Evolutionary conservation across 2,888 invertebrate species (phyloP), one percentile per base, ranked within the genome.

Genomic region (Zhengitettix transpicula): DNA sequence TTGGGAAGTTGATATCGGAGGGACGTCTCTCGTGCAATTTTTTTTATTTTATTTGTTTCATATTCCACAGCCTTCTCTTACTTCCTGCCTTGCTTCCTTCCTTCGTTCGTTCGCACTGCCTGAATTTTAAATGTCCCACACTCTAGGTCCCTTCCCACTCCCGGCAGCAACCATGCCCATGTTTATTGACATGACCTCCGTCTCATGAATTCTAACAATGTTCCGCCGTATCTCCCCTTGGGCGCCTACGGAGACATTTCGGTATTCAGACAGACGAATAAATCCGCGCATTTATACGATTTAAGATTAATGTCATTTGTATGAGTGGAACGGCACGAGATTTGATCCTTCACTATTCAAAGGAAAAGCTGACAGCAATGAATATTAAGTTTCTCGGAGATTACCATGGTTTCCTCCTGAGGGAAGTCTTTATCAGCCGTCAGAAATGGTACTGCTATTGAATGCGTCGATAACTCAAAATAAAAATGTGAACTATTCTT

Each of bases 41-140:
- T 56, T 57, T 61, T 61, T 56, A 61, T 61, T 62, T 60, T 58
- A 60, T 62, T 60, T 62, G 59, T 62, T 62, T 62, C 59, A 60
- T 62, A 59, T 62, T 62, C 59, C 28, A 7, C 28, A 28, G 28
- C 28, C 28, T 28, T 28, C 28, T 28, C 28, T 7, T 7, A 52
- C 42, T 58, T 54, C 58, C 40, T 14, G 51, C 16, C 53, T 58
- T 56, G 42, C 59, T 12, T 40, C 15, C 57, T 59, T 55, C 60
- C 28, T 28, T 28, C 28, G 28, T 28, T 28, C 28, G 28, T 28
- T 28, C 28, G 28, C 28, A 28, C 28, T 28, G 28, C 28, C 28
- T 28, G 28, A 28, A 28, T 28, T 28, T 28, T 28, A 28, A 28
- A 28, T 28, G 28, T 28, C 28, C 28, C 28, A 28, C 28, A 28